Base-by-base conservation (phyloP, 2,797 vertebrate genomes). In the Coregonus ussuriensis region DNA sequence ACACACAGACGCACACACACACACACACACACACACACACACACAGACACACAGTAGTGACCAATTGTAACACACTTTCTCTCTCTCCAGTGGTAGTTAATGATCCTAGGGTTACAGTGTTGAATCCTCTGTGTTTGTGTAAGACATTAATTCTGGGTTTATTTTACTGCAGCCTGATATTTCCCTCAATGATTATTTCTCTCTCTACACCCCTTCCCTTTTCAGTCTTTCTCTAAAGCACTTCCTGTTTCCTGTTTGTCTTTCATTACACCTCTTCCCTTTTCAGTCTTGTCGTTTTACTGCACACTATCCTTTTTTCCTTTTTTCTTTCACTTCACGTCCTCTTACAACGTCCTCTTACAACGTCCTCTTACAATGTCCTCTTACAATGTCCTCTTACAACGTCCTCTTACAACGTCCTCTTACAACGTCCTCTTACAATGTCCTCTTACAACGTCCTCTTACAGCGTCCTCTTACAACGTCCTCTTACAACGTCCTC, bases 131-230 rank as follows among this genome's bases (percentile, higher is more conserved):
- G 74, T 85, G 82, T 84, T 86, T 84, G 78, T 83, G 81, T 82
- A 79, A 81, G 79, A 82, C 79, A 66, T 84, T 78, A 76, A 47
- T 47, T 47, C 7, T 78, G 73, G 15, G 65, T 76, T 82, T 85
- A 68, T 85, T 85, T 88, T 80, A 85, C 77, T 80, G 74, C 73
- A 81, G 70, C 74, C 79, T 76, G 59, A 79, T 51, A 76, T 81
- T 63, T 59, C 65, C 41, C 52, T 69, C 51, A 52, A 54, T 76
- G 21, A 18, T 51, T 3, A 3, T 51, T n/a, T 68, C n/a, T 54
- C 63, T 74, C 21, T 13, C 29, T 6, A 16, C 75, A 41, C 51
- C 56, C 47, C 31, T 51, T 70, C 75, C 75, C 65, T 9, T 59
- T 59, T 18, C 21, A 59, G 6, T n/a, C 56, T 65, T 31, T 71